These are phyloP conservation scores for Mus minutoides DNA, from an alignment of 2,797 vertebrate species.

Conservation along the genomic window DNA sequence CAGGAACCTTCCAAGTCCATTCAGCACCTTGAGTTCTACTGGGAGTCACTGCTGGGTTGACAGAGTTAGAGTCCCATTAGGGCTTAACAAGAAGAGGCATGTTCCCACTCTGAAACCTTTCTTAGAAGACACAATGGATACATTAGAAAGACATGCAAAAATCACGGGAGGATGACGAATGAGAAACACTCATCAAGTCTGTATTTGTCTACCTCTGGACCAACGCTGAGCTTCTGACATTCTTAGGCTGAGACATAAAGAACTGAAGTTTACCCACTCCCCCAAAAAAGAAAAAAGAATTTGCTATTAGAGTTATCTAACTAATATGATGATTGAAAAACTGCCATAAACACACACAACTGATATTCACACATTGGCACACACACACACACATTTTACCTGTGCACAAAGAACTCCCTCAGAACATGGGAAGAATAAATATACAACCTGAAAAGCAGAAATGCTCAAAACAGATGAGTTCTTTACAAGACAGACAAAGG, in stretches of 20 bases:
- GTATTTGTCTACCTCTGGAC: neutral
- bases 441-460: slow-evolving; percentile 29
- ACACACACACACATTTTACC: neutral
- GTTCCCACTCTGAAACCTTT: slow-evolving; percentile 7
- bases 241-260: neutral
- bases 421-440: neutral
- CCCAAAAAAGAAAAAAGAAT: neutral
- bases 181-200: slow-evolving; percentile 14
- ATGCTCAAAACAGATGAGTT: neutral
- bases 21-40: neutral
- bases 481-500: slow-evolving; percentile 8
- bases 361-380: neutral
- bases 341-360: neutral
- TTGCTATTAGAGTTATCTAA: neutral
- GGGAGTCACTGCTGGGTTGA: neutral
- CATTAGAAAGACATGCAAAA: neutral
- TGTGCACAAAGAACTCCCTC: neutral
- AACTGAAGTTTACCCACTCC: neutral
- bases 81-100: slow-evolving; percentile 57
- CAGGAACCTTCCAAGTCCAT: slow-evolving; percentile 4
- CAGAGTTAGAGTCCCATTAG: neutral
- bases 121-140: slow-evolving; percentile 17
- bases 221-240: neutral
- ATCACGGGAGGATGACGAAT: neutral
- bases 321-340: neutral